phyloP scores from a whole-genome alignment of 1,140 invertebrate genomes.

The Sweltsa coloradensis region DNA sequence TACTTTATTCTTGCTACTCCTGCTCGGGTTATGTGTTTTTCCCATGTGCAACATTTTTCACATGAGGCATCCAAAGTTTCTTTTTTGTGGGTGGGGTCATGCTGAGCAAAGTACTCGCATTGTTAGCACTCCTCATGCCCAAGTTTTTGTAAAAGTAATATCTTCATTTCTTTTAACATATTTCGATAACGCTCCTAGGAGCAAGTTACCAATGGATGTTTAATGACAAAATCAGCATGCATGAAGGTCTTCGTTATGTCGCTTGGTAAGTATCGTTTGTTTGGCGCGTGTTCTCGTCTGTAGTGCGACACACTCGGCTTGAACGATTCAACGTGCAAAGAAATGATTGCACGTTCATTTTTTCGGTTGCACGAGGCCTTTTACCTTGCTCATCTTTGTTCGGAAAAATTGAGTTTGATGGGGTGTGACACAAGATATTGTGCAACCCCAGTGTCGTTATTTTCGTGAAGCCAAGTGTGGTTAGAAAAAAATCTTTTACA shows the following conservation, averaged over 20 bases:
- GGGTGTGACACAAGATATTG: too few species aligned
- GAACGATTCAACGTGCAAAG: slow-evolving; percentile 15
- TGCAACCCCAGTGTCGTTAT: too few species aligned
- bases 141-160: slow-evolving; percentile 14
- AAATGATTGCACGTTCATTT: too few species aligned
- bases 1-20: slow-evolving; percentile 4
- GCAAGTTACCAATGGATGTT: slow-evolving; percentile 8
- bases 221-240: slow-evolving; percentile 16
- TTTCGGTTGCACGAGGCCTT: too few species aligned
- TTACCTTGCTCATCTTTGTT: too few species aligned
- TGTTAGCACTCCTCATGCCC: slow-evolving; percentile 15
- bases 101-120: slow-evolving; percentile 11
- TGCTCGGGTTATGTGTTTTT: slow-evolving; percentile 7
- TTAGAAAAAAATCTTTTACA: too few species aligned
- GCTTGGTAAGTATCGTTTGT: slow-evolving; percentile 14
- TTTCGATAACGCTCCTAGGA: slow-evolving; percentile 16
- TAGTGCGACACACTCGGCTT: slow-evolving; percentile 17
- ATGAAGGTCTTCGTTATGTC: slow-evolving; percentile 15
- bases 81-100: slow-evolving; percentile 11
- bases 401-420: too few species aligned
- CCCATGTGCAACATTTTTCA: slow-evolving; percentile 2
- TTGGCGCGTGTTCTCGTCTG: slow-evolving; percentile 17
- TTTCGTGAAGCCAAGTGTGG: too few species aligned
- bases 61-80: slow-evolving; percentile 9
- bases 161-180: slow-evolving; percentile 10